These are phyloP conservation scores for Drosophila percnosoma DNA, from an alignment of 2,888 invertebrate genomes.

Conservation along the genomic window DNA sequence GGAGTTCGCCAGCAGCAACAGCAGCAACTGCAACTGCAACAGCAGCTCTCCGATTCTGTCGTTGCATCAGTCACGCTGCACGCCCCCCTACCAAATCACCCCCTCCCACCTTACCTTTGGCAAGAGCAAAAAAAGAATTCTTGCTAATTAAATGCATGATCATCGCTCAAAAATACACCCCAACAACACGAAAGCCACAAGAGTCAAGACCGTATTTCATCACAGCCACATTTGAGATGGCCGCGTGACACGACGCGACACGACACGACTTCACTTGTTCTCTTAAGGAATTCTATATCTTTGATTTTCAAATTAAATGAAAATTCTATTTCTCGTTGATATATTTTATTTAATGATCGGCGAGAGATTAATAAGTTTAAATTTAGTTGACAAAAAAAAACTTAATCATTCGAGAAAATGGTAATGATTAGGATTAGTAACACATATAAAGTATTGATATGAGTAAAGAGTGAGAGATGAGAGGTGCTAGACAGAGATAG, in stretches of 20 bases:
- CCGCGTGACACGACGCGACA: conserved; percentile 19
- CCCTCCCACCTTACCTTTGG: conserved; percentile 1
- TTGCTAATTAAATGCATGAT: conserved; percentile 78
- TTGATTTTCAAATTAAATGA: background rate
- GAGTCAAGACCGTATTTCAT: conserved; percentile 50
- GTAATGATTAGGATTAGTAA: background rate
- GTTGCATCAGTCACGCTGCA: conserved; percentile 12
- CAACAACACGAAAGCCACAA: conserved; percentile 43
- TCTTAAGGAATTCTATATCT: background rate
- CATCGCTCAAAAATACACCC: conserved; percentile 67
- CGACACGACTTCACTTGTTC: background rate
- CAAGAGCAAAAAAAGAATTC: conserved; percentile 50
- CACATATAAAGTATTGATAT: background rate
- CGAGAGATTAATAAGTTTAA: too few relatives aligned
- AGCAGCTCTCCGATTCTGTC: conserved; percentile 14
- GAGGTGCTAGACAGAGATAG: background rate
- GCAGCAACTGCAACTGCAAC: conserved; percentile 17
- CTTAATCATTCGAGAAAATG: too few relatives aligned
- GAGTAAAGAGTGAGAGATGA: accelerated
- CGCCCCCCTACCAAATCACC: background rate
- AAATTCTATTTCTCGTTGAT: background rate
- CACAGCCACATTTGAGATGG: conserved; percentile 25
- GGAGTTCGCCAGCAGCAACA: conserved; percentile 32
- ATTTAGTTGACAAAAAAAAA: too few relatives aligned
- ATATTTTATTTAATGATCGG: background rate